Evolutionary conservation across 2,797 vertebrate genomes (phyloP).

Genomic region (Poliocrania exsul): DNA sequence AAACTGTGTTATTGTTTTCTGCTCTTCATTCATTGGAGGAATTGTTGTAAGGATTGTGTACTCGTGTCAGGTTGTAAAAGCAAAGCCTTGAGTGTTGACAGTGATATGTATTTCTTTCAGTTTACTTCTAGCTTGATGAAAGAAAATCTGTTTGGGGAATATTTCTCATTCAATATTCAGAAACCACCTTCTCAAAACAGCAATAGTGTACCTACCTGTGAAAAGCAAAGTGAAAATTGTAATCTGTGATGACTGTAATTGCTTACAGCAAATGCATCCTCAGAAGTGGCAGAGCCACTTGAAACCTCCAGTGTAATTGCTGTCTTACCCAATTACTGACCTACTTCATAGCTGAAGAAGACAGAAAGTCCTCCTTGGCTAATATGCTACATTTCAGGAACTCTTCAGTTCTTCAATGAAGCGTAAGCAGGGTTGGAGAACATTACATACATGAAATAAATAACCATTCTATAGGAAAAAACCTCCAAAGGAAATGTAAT

Average conservation of each 20-base stretch:
- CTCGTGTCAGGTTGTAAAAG: background rate
- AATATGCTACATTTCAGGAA: background rate
- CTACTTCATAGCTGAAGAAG: background rate
- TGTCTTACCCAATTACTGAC: background rate
- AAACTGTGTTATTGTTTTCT: background rate
- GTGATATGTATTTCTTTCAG: background rate
- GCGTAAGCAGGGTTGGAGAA: background rate
- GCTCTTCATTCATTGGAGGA: background rate
- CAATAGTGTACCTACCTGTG: background rate
- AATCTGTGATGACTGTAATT: background rate
- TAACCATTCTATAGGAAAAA: background rate
- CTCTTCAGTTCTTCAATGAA: background rate
- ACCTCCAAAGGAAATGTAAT: background rate
- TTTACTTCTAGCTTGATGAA: background rate
- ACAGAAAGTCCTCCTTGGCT: background rate
- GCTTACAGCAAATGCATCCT: background rate
- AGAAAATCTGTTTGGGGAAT: background rate
- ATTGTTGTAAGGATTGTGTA: background rate
- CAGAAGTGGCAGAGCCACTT: background rate
- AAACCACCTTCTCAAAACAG: background rate
- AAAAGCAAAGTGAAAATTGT: slow-evolving; percentile 39
- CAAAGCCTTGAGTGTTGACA: background rate
- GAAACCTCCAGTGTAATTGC: background rate
- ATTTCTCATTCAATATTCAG: slow-evolving; percentile 38
- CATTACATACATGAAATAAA: background rate